Percentiles rank a stretch among this genome's conserved stretches.
Evolutionary conservation across 1,140 invertebrate genomes (phyloP).

Genomic region (Magallana ariakensis): DNA sequence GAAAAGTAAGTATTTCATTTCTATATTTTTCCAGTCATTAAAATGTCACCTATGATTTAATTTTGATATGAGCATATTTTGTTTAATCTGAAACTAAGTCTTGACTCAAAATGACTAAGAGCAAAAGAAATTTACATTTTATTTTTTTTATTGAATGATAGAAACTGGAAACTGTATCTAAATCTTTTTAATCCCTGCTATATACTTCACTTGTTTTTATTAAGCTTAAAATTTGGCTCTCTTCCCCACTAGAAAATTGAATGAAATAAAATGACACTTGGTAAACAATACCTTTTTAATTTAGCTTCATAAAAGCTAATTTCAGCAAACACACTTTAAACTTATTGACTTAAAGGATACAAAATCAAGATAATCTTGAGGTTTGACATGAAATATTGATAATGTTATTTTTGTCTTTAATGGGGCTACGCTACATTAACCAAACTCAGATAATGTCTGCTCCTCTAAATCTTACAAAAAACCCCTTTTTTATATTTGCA

Average conservation of each 20-base stretch:
- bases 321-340: background rate
- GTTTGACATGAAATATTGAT: constrained; percentile 20
- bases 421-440: background rate
- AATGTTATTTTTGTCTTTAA: constrained; percentile 18
- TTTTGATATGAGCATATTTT: no score
- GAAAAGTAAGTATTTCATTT: no score
- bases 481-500: background rate
- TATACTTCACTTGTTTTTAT: no score
- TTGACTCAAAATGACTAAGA: no score
- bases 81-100: no score
- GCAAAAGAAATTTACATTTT: no score
- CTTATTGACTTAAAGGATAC: constrained; percentile 2
- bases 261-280: background rate
- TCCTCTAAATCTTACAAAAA: background rate
- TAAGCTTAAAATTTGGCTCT: no score
- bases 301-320: background rate
- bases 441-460: background rate
- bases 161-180: no score
- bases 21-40: no score
- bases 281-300: background rate
- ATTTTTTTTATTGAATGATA: no score
- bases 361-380: background rate
- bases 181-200: no score
- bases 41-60: no score
- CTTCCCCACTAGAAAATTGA: background rate